Evolutionary conservation across 2,888 invertebrate species (phyloP).

Genomic region (Ypsolopha scabrella): DNA sequence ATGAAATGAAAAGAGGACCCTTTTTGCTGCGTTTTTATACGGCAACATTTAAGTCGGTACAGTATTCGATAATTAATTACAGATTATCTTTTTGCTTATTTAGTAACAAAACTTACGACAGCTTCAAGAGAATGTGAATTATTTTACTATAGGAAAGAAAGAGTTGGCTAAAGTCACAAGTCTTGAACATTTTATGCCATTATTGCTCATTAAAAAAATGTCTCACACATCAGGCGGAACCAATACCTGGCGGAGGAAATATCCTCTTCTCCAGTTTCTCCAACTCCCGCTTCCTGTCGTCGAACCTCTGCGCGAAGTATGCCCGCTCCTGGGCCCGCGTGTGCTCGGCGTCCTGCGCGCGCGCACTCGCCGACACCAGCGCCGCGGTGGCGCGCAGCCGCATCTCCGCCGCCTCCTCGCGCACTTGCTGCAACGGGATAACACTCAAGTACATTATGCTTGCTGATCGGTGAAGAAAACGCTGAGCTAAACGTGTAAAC

Average conservation of each 20-base stretch:
- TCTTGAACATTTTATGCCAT: too few species aligned
- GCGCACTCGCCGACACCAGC: slow-evolving; percentile 77
- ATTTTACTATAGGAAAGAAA: background rate
- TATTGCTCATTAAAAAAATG: too few species aligned
- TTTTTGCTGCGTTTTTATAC: too few species aligned
- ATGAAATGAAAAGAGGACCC: too few species aligned
- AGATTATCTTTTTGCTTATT: background rate
- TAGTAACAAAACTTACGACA: too few species aligned
- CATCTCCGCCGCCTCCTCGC: slow-evolving; percentile 80
- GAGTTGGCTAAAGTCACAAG: too few species aligned
- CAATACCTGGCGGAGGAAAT: slow-evolving; percentile 69
- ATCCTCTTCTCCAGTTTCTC: slow-evolving; percentile 83
- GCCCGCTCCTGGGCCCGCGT: slow-evolving; percentile 73
- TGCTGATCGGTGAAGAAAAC: too few species aligned
- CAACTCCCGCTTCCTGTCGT: slow-evolving; percentile 77
- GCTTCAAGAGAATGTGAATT: background rate
- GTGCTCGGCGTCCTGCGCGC: slow-evolving; percentile 75
- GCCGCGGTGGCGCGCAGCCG: slow-evolving; percentile 77
- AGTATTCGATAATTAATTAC: too few species aligned
- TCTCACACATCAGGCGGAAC: background rate
- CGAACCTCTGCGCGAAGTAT: slow-evolving; percentile 77
- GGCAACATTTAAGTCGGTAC: too few species aligned
- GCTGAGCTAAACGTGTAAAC: too few species aligned
- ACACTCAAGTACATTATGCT: too few species aligned
- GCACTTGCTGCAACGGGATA: slow-evolving; percentile 64